A percentile compares a stretch with the other conserved stretches of the same genome.
Evolutionary conservation across 37 sponge, comb jelly and placozoan species (phyloP).

Genomic region (Spongia lamella): DNA sequence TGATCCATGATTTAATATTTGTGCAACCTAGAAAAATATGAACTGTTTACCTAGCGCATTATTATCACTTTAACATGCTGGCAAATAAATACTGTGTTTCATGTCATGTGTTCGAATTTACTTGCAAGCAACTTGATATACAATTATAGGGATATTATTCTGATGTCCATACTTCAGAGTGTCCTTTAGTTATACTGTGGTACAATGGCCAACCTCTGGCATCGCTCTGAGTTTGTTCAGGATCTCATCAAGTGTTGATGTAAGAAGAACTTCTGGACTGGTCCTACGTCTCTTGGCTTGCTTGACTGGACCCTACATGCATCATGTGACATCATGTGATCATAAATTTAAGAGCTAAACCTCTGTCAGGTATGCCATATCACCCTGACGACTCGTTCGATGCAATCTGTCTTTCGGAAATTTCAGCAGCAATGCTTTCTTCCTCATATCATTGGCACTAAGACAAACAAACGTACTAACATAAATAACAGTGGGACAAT

Average conservation of each 20-base stretch:
- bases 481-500: no score
- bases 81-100: no score
- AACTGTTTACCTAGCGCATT: no score
- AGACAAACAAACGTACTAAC: background rate
- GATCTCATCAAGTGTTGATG: slow-evolving; percentile 65
- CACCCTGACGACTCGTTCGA: background rate
- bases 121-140: no score
- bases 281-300: slow-evolving; percentile 60
- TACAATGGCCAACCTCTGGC: slow-evolving; percentile 75
- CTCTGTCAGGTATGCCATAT: background rate
- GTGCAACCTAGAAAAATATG: no score
- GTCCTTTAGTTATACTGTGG: no score
- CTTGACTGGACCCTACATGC: slow-evolving; percentile 21
- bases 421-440: slow-evolving; percentile 72
- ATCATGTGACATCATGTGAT: background rate
- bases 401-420: slow-evolving; percentile 51
- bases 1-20: no score
- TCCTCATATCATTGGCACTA: slow-evolving; percentile 67
- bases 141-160: no score
- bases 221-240: slow-evolving; percentile 50
- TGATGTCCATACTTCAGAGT: no score
- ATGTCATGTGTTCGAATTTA: no score
- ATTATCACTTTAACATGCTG: no score
- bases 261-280: slow-evolving; percentile 80
- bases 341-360: background rate